Evolutionary conservation across 2,113 vertebrate species (phyloP), one percentile per base, ranked within the genome.

Genomic region (Hypocryptadius cinnamomeus): DNA sequence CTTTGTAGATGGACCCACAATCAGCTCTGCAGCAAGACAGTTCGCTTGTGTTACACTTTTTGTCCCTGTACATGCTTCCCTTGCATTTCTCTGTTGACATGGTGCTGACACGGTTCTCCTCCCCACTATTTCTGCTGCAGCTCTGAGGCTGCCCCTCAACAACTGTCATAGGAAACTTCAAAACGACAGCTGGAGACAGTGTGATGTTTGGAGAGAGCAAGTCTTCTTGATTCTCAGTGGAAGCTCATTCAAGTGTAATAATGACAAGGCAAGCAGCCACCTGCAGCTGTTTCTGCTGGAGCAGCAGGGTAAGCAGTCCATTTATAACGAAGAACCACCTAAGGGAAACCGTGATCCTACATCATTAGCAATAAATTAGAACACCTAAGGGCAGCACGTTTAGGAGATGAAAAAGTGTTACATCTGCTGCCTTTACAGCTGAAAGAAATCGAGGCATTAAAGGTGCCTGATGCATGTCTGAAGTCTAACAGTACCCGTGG

Each of bases 401-500:
- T 28, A 57, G 4, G n/a, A 81, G 33, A 60, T 5, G 16, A 28
- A 50, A 39, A 30, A 35, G 21, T 6, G 40, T 23, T 37, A 31
- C 27, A 3, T 40, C 28, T 51, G 40, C 65, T 60, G 33, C 24
- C 78, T 40, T 64, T 45, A 40, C n/a, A 81, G 23, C 23, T 21
- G 40, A 69, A 60, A 72, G 30, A 64, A 56, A 53, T 27, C 24
- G 44, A 68, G 23, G 14, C 47, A 77, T 40, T 9, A 28, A 65
- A 51, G 22, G 31, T 0, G 4, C 6, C 9, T 11, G 60, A 42
- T 13, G 6, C 14, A 17, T 6, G 3, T 28, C 2, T 74, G 14
- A 63, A 80, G 28, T 1, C 5, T 8, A 53, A 28, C 56, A 56
- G 39, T 8, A 93, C 33, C 64, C 18, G 56, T 10, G 25, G 25